Evolutionary conservation across 2,797 vertebrate species (phyloP), one percentile per base, ranked within the genome.

Genomic region (Gallinago stenura): DNA sequence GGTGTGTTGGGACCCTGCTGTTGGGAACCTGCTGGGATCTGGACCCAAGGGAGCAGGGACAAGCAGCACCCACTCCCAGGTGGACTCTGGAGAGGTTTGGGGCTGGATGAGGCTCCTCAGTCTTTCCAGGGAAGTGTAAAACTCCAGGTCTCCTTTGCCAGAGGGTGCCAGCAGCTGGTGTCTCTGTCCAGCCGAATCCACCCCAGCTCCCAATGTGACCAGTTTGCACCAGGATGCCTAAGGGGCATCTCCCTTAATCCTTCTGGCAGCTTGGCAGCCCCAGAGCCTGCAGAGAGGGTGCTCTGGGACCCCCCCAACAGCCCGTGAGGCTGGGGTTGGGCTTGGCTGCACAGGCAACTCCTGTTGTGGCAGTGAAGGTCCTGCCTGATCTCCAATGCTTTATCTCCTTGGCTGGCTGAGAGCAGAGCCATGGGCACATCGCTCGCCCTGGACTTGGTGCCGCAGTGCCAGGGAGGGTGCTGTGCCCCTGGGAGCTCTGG

Each of bases 381-480:
- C 2, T 0, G 12, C 26, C 3, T 7, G 21, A 21, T 30, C 64
- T 62, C 2, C 0, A 2, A 3, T 19, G 45, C 37, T 65, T 11
- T 20, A 6, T 31, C 20, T 15, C 79, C 33, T 0, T 1, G 45
- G 10, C 61, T 1, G 1, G 8, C 19, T 1, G 8, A 53, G 43
- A 46, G 19, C 50, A 0, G 9, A 43, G 71, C 10, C 2, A 2
- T 11, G 0, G 3, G 31, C 83, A 7, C 75, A 3, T 5, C 1
- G 4, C 37, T 31, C 1, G 1, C 12, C 9, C 26, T 1, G 0
- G 46, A 14, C 56, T 61, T 12, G 3, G 28, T 15, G 50, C 18
- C 1, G 0, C 12, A 0, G 83, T 9, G 15, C 0, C 20, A 9
- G 82, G 72, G 53, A 22, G 8, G 12, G 46, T 0, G 7, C 15